Conservation (phyloP, 2,797 vertebrate species). For the Notamacropus eugenii region DNA sequence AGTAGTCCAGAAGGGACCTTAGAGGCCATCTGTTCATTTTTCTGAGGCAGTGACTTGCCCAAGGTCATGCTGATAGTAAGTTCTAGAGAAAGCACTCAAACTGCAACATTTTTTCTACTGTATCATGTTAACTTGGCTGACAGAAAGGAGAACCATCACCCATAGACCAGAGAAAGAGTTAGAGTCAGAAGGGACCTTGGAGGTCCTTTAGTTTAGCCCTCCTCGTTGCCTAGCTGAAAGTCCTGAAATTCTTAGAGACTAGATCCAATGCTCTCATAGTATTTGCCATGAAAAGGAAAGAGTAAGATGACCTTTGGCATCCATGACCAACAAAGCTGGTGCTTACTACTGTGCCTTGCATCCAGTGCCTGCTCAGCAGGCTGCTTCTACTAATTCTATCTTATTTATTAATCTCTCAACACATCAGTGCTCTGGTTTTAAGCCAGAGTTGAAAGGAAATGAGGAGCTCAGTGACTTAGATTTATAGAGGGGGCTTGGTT, state of each 20-base stretch:
- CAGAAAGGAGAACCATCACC: not conserved
- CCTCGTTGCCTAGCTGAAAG: not conserved
- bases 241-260: not conserved
- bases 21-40: not conserved
- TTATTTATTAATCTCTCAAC: not conserved
- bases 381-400: not conserved
- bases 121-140: not conserved
- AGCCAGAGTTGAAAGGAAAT: not conserved
- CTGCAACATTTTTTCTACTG: not conserved
- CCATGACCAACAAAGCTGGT: not conserved
- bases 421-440: not conserved
- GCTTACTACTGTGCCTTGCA: not conserved
- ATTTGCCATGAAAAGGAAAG: not conserved
- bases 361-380: not conserved
- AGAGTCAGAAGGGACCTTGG: not conserved
- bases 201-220: not conserved
- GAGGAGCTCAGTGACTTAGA: not conserved
- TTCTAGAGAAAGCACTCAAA: not conserved
- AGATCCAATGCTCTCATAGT: not conserved
- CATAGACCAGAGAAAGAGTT: not conserved
- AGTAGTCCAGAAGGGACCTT: not conserved
- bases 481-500: constrained; percentile 4
- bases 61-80: not conserved
- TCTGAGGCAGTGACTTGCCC: not conserved
- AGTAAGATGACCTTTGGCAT: not conserved